Conservation (phyloP, 2,113 vertebrate species). For the Tricholaema leucomelas region DNA sequence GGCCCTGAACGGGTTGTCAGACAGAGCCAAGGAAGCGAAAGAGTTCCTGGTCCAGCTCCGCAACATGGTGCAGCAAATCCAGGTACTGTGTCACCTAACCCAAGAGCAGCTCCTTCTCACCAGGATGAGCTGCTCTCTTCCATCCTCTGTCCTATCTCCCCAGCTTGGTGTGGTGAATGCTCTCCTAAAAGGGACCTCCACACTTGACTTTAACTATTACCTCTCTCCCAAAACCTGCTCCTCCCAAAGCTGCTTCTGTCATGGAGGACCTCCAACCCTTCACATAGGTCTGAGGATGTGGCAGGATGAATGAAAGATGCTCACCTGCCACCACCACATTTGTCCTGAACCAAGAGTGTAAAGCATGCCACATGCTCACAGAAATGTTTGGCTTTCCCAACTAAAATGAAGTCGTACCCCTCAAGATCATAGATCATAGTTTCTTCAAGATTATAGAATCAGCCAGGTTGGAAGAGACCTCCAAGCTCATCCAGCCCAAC, state of each 20-base stretch:
- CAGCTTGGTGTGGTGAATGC: not conserved
- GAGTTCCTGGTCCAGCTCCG: conserved; percentile 96
- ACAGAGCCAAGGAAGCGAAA: conserved; percentile 96
- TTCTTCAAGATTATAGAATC: too few species aligned
- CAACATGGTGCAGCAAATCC: conserved; percentile 97
- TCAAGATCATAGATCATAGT: too few species aligned
- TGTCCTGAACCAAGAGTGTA: rapidly evolving
- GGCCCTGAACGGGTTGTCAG: conserved; percentile 92
- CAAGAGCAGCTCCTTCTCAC: not conserved
- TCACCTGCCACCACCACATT: not conserved
- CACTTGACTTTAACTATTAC: not conserved
- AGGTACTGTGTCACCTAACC: conserved; percentile 75
- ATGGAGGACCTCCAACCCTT: not conserved
- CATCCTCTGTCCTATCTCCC: not conserved
- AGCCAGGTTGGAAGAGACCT: too few species aligned
- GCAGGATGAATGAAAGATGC: not conserved
- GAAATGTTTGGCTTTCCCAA: not conserved
- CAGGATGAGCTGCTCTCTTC: not conserved
- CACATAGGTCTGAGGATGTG: not conserved
- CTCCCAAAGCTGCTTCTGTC: not conserved
- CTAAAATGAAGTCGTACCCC: rapidly evolving
- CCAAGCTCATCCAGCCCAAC: too few species aligned
- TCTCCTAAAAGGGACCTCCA: not conserved
- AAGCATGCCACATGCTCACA: rapidly evolving
- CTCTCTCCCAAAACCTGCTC: not conserved